Evolutionary conservation across 2,888 invertebrate species (phyloP).

Genomic region (Gnatocerus cornutus): DNA sequence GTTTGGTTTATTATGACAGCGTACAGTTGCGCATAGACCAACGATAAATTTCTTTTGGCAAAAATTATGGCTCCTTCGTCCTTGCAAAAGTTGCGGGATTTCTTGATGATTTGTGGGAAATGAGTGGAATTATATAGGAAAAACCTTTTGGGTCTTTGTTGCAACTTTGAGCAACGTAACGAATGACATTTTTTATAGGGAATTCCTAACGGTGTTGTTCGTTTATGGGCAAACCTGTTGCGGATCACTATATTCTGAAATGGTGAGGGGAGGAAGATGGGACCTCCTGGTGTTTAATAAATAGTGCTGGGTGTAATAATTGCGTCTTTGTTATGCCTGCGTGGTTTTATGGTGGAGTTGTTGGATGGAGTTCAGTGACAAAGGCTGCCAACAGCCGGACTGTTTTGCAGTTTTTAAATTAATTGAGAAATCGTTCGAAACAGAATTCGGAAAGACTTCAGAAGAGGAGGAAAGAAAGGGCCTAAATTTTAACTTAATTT

Average conservation of each 20-base stretch:
- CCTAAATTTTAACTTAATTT: too few species aligned
- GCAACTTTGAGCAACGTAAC: too few species aligned
- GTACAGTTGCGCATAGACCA: conserved; percentile 6
- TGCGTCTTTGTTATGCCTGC: conserved; percentile 19
- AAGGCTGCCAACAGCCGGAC: neutral
- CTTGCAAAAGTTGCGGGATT: conserved; percentile 18
- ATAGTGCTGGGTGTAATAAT: conserved; percentile 30
- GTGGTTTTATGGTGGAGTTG: neutral
- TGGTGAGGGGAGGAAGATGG: conserved; percentile 23
- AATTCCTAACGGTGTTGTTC: conserved; percentile 34
- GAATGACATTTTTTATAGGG: conserved; percentile 5
- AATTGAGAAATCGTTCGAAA: too few species aligned
- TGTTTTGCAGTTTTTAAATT: too few species aligned
- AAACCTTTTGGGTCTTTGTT: conserved; percentile 7
- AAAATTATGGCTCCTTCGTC: conserved; percentile 21
- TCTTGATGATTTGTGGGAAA: conserved; percentile 10
- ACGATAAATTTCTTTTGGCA: conserved; percentile 25
- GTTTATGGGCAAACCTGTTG: conserved; percentile 22
- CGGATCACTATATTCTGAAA: conserved; percentile 12
- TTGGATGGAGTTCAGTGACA: too few species aligned
- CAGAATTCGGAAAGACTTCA: too few species aligned
- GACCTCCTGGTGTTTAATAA: conserved; percentile 33
- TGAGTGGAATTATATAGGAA: neutral
- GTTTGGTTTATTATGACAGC: conserved; percentile 22
- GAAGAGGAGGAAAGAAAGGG: too few species aligned